Evolutionary conservation across 2,888 invertebrate species (phyloP).

Genomic region (Eudasyphora cyanicolor): DNA sequence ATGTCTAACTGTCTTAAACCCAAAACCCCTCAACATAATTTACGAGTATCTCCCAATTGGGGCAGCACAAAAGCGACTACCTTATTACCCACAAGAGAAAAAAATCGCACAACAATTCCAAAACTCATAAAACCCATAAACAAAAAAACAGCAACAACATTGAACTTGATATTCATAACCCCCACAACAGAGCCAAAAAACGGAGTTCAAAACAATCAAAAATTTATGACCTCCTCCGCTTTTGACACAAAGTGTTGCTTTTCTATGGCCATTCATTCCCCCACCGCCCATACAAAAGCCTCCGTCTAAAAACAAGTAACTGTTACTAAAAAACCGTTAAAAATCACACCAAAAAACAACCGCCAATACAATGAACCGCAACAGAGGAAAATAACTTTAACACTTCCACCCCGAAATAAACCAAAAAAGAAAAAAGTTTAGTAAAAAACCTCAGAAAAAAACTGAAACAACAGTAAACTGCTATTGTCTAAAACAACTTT

Average conservation of each 20-base stretch:
- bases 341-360: slow-evolving; percentile 45
- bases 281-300: not conserved
- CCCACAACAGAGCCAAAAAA: slow-evolving; percentile 11
- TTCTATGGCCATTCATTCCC: not conserved
- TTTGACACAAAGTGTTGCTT: too few species aligned
- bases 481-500: slow-evolving; percentile 32
- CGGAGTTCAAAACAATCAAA: slow-evolving; percentile 46
- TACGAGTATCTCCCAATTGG: too few species aligned
- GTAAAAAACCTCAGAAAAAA: slow-evolving; percentile 1
- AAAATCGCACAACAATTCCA: too few species aligned
- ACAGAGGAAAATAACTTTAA: slow-evolving; percentile 29
- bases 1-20: too few species aligned
- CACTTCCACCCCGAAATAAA: slow-evolving; percentile 27
- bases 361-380: not conserved
- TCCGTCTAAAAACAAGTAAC: slow-evolving; percentile 47
- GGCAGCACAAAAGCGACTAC: too few species aligned
- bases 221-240: slow-evolving; percentile 36
- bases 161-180: slow-evolving; percentile 55
- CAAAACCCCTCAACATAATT: too few species aligned
- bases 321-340: slow-evolving; percentile 57
- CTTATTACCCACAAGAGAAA: too few species aligned
- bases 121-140: not conserved
- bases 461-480: not conserved
- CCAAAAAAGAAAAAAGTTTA: not conserved
- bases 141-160: slow-evolving; percentile 34